These are phyloP conservation scores for Chitala chitala DNA, from an alignment of 2,113 vertebrate species.

Conservation along the genomic window DNA sequence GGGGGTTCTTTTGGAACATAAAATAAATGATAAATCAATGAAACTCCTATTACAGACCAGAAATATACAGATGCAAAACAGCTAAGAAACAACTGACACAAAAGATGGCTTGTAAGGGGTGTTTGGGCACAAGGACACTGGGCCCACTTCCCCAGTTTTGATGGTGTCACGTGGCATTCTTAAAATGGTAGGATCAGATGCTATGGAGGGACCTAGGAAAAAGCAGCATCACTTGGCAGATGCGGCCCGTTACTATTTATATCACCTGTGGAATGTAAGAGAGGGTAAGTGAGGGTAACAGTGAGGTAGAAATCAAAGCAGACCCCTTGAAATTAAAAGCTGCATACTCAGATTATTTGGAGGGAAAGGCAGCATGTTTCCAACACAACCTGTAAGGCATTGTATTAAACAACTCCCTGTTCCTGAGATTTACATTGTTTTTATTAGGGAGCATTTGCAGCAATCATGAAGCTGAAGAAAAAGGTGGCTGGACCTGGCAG, in stretches of 20 bases:
- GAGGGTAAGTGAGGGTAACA: not conserved
- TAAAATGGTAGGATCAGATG: not conserved
- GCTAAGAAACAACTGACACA: no score
- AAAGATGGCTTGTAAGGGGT: not conserved
- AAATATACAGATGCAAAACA: no score
- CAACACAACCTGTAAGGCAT: no score
- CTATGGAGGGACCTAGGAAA: not conserved
- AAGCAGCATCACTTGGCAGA: constrained; percentile 10
- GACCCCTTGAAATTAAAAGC: no score
- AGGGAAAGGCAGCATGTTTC: no score
- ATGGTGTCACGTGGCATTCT: not conserved
- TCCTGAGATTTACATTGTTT: no score
- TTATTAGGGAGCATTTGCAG: no score
- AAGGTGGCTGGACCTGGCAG: not conserved
- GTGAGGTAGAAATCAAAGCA: not conserved
- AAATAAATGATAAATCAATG: no score
- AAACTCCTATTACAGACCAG: no score
- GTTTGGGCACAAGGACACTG: not conserved
- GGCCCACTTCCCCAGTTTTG: not conserved
- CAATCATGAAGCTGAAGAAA: not conserved
- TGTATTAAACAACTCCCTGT: no score
- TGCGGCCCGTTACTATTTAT: constrained; percentile 40
- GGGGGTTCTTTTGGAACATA: no score
- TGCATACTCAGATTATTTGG: no score
- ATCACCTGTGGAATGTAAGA: constrained; percentile 27